Percentiles rank a stretch among this genome's conserved stretches.
These are phyloP conservation scores for Tetraodon nigroviridis DNA, from an alignment of 2,113 vertebrate species.

Conservation along the genomic window DNA sequence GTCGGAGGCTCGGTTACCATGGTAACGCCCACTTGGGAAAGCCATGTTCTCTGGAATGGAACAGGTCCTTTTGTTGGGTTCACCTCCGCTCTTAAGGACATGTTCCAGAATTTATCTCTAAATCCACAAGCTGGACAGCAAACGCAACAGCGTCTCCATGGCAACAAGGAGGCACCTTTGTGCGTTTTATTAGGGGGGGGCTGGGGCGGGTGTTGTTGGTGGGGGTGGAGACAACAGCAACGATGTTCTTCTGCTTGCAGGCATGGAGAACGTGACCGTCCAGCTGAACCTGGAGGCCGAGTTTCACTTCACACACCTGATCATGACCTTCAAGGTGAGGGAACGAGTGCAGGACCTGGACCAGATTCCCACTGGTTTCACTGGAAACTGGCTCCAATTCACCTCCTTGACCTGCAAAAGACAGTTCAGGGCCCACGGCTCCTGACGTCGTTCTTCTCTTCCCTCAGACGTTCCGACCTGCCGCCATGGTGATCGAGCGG, in stretches of 20 bases:
- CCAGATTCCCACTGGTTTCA: not conserved
- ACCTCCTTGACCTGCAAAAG: too few species aligned
- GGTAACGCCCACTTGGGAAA: too few species aligned
- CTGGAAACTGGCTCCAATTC: too few species aligned
- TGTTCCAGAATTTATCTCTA: too few species aligned
- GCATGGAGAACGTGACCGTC: conserved; percentile 90
- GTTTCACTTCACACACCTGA: conserved; percentile 99
- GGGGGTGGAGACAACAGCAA: not conserved
- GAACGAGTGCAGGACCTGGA: not conserved
- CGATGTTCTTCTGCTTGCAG: conserved; percentile 58
- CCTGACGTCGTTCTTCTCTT: not conserved
- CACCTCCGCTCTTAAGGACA: too few species aligned
- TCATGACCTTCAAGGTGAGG: conserved; percentile 98
- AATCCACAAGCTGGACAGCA: not conserved
- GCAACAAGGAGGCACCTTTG: not conserved
- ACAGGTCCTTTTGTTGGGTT: too few species aligned
- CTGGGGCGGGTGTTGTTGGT: not conserved
- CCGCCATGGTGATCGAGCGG: conserved; percentile 95
- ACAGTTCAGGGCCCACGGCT: too few species aligned
- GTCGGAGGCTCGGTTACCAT: too few species aligned
- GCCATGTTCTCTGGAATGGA: too few species aligned
- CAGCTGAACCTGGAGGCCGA: conserved; percentile 95
- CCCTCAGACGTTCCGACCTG: conserved; percentile 89
- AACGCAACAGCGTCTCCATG: not conserved
- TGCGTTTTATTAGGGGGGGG: not conserved